Evolutionary conservation across 2,888 invertebrate genomes (phyloP), one percentile per base, ranked within the genome.

Genomic region (Andrena praecox): DNA sequence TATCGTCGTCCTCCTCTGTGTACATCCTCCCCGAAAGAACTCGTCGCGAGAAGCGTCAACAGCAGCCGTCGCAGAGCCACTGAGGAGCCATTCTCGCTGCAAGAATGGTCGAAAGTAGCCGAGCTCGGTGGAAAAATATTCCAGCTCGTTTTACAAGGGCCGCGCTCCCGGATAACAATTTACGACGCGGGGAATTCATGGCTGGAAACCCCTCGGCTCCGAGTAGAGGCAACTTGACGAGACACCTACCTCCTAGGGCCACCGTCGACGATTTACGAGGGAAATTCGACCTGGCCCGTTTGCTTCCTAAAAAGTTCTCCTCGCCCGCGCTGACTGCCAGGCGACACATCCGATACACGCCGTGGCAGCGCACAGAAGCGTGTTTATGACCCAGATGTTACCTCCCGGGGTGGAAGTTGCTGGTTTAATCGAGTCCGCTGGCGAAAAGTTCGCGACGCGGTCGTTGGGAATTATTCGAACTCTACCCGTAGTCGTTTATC

Each of bases 221-320:
- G 5, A 2, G 27, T 0, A 7, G 20, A 24, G 12, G 8, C 42
- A n/a, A 0, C 20, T 48, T 5, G 31, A 67, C 31, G 10, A 33
- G 48, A 24, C 12, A 35, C 20, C 8, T 16, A 7, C 6, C 48
- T 62, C 20, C 5, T 20, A 10, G 16, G 16, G 8, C 33, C 5
- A 8, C 1, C 42, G n/a, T 54, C 16, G 10, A 48, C 24, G 66
- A 79, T 79, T 79, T 79, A 79, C 59, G 79, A 70, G 52, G 29
- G 12, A 48, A 70, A 64, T 59, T 76, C 79, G 10, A 68, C 8
- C 27, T 0, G 69, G 20, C 31, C 69, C 24, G 20, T 56, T 56
- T 20, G 48, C 33, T 29, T n/a, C 2, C 52, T 8, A 48, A 42
- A 42, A 42, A 52, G 29, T n/a, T 56, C 29, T 10, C 27, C 10